phyloP scores from a whole-genome alignment of 2,113 vertebrate species.

The Stegastes partitus region DNA sequence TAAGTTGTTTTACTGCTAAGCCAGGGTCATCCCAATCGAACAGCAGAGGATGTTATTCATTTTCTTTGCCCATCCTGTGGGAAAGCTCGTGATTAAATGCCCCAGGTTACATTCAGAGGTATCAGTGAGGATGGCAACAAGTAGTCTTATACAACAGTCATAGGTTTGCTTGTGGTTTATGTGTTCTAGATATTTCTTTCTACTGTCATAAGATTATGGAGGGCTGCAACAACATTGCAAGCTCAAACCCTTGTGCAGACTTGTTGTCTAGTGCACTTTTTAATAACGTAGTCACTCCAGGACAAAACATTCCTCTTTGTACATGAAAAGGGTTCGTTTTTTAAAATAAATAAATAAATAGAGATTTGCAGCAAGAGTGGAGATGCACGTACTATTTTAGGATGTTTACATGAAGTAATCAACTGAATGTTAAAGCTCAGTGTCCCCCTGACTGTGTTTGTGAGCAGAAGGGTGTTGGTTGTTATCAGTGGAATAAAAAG shows the following conservation, averaged over 20 bases:
- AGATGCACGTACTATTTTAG: background rate
- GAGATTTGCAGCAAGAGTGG: background rate
- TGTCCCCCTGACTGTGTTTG: conserved; percentile 31
- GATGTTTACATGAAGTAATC: conserved; percentile 12
- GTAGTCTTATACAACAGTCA: conserved; percentile 62
- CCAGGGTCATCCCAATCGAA: conserved; percentile 8
- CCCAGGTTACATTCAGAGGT: conserved; percentile 62
- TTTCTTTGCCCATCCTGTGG: conserved; percentile 58
- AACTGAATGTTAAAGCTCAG: too few relatives aligned
- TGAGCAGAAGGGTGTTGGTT: conserved; percentile 44
- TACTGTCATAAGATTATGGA: conserved; percentile 19
- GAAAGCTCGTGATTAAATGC: conserved; percentile 75
- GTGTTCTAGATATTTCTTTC: conserved; percentile 17
- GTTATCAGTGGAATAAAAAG: conserved; percentile 58
- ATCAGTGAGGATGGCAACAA: conserved; percentile 42
- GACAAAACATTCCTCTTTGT: background rate
- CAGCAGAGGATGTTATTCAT: conserved; percentile 52
- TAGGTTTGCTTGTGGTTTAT: conserved; percentile 54
- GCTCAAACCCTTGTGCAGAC: conserved; percentile 4
- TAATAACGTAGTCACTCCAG: background rate
- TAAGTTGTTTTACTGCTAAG: background rate
- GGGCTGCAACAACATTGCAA: conserved; percentile 9
- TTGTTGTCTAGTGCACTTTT: background rate
- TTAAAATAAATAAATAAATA: background rate
- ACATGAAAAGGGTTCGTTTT: background rate